These are phyloP conservation scores for Rutpela maculata DNA, from an alignment of 2,888 invertebrate species.

Conservation along the genomic window DNA sequence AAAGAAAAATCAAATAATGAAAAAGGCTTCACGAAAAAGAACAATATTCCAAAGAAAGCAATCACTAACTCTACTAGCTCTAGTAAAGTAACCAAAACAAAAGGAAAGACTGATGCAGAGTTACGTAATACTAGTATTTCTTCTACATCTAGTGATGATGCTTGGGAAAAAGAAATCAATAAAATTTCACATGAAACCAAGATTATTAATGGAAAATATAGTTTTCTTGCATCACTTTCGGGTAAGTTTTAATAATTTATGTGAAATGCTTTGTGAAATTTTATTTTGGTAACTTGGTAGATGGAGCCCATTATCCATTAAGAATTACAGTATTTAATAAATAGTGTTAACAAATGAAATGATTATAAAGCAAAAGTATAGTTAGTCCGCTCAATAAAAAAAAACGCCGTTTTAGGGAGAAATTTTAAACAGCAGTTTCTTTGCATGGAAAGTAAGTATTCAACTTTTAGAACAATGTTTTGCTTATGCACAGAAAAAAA, in stretches of 20 bases:
- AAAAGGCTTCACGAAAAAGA: constrained; percentile 24
- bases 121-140: constrained; percentile 38
- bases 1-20: constrained; percentile 38
- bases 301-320: too few species aligned
- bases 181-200: constrained; percentile 51
- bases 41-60: constrained; percentile 31
- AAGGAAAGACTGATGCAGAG: constrained; percentile 35
- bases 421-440: too few species aligned
- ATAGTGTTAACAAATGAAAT: too few species aligned
- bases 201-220: constrained; percentile 68
- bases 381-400: too few species aligned
- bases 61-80: constrained; percentile 10
- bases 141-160: constrained; percentile 51
- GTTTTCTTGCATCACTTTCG: constrained; percentile 78
- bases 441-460: too few species aligned
- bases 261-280: too few species aligned
- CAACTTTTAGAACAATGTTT: too few species aligned
- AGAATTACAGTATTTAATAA: too few species aligned
- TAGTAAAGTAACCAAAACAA: constrained; percentile 7
- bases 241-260: constrained; percentile 67
- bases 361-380: too few species aligned
- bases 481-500: too few species aligned
- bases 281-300: too few species aligned
- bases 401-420: too few species aligned
- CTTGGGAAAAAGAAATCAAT: constrained; percentile 56